These are phyloP conservation scores for Hesperophylax magnus DNA, from an alignment of 1,140 invertebrate species.

Conservation along the genomic window DNA sequence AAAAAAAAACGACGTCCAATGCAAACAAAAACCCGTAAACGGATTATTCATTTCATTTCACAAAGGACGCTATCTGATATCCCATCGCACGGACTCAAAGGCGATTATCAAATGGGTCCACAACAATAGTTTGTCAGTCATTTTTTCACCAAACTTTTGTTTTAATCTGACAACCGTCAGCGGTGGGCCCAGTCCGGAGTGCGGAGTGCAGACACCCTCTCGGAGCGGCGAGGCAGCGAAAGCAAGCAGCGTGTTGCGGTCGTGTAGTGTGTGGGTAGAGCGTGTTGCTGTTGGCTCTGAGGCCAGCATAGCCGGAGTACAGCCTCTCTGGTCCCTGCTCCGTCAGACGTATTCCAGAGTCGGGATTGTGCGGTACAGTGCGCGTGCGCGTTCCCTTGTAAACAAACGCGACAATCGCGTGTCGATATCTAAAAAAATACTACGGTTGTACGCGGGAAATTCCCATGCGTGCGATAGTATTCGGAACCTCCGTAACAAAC, in stretches of 20 bases:
- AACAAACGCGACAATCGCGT: conserved; percentile 23
- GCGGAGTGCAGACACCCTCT: too few species aligned
- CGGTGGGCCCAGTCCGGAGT: neutral
- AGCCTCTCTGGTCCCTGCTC: conserved; percentile 1
- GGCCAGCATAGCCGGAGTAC: neutral
- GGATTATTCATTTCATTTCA: conserved; percentile 26
- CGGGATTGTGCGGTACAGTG: conserved; percentile 24
- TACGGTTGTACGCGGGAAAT: conserved; percentile 8
- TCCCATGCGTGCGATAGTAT: conserved; percentile 2
- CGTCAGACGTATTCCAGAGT: conserved; percentile 31
- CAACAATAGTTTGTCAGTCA: conserved; percentile 26
- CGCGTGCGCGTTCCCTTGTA: conserved; percentile 28
- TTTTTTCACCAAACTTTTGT: conserved; percentile 32
- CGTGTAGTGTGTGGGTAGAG: conserved; percentile 17
- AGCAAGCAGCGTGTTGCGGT: neutral
- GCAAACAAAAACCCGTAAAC: neutral
- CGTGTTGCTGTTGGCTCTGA: neutral
- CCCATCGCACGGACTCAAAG: conserved; percentile 25
- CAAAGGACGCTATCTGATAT: neutral
- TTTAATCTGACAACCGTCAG: conserved; percentile 38
- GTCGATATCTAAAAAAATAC: conserved; percentile 24
- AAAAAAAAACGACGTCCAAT: neutral
- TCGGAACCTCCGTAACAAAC: neutral
- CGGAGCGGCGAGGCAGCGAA: too few species aligned
- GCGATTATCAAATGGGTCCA: conserved; percentile 26